Evolutionary conservation across 2,888 invertebrate species (phyloP).

Genomic region (Acholoe squamosa): DNA sequence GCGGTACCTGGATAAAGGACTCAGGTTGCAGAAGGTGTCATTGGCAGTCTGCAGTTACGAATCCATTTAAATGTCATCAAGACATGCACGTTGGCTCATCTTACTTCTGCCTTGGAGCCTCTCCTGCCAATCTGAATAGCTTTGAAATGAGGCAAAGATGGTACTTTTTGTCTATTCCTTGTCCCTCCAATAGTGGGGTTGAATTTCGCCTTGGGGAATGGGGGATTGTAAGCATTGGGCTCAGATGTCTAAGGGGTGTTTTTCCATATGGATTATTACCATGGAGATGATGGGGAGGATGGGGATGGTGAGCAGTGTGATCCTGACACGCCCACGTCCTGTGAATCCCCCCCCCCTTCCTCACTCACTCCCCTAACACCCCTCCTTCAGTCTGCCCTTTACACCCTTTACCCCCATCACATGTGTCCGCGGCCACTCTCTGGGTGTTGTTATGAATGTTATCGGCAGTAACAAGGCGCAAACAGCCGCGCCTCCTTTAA

Average conservation of each 20-base stretch:
- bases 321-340: neutral
- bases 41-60: conserved; percentile 38
- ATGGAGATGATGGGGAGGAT: neutral
- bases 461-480: conserved; percentile 40
- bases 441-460: conserved; percentile 15
- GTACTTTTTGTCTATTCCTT: neutral
- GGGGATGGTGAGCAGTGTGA: neutral
- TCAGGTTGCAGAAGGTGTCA: conserved; percentile 43
- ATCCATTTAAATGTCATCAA: conserved; percentile 53
- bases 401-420: conserved; percentile 5
- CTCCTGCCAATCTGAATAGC: neutral
- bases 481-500: conserved; percentile 36
- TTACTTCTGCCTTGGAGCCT: conserved; percentile 33
- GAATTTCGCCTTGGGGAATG: neutral
- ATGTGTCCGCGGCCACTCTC: conserved; percentile 1
- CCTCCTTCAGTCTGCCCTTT: neutral
- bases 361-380: neutral
- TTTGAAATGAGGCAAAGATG: neutral
- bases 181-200: neutral
- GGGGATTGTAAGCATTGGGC: neutral
- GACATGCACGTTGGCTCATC: conserved; percentile 17
- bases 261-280: conserved; percentile 13
- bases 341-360: neutral
- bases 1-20: neutral
- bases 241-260: neutral